A percentile compares a stretch with the other conserved stretches of the same genome.
phyloP scores from a whole-genome alignment of 2,888 invertebrate genomes.

The Lagria hirta region DNA sequence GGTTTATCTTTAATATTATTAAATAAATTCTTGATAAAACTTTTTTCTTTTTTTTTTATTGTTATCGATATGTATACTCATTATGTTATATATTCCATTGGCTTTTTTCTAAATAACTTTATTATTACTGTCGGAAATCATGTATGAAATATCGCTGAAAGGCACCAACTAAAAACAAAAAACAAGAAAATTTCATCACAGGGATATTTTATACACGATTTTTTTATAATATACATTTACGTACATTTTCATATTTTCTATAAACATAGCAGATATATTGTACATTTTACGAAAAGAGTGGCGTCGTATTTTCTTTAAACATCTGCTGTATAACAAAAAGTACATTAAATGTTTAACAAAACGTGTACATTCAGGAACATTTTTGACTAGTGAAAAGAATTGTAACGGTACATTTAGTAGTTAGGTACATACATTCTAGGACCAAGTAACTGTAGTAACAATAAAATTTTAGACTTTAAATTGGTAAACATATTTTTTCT shows the following conservation, averaged over 20 bases:
- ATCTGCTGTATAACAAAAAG: too few species aligned
- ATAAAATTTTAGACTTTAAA: too few species aligned
- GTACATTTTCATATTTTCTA: constrained; percentile 33
- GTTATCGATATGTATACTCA: constrained; percentile 46
- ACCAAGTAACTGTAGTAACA: constrained; percentile 2
- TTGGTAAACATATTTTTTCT: too few species aligned
- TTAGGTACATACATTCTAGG: constrained; percentile 20
- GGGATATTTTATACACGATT: constrained; percentile 34
- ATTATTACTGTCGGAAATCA: constrained; percentile 21
- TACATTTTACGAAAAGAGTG: constrained; percentile 22
- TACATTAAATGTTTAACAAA: constrained; percentile 3
- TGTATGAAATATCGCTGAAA: constrained; percentile 15
- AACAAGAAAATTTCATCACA: constrained; percentile 5
- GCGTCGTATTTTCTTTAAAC: too few species aligned
- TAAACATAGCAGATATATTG: constrained; percentile 29
- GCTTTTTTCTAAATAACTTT: constrained; percentile 31
- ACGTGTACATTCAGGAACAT: too few species aligned
- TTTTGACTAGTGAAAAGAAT: constrained; percentile 20
- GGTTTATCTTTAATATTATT: too few species aligned
- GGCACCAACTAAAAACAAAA: not conserved
- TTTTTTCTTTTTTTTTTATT: constrained; percentile 28
- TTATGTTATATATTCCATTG: constrained; percentile 40
- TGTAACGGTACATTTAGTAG: constrained; percentile 35
- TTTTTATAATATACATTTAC: constrained; percentile 29
- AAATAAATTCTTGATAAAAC: too few species aligned